Percentiles rank a stretch among this genome's conserved stretches.
phyloP scores from a whole-genome alignment of 2,113 vertebrate species.

The Murina feae region DNA sequence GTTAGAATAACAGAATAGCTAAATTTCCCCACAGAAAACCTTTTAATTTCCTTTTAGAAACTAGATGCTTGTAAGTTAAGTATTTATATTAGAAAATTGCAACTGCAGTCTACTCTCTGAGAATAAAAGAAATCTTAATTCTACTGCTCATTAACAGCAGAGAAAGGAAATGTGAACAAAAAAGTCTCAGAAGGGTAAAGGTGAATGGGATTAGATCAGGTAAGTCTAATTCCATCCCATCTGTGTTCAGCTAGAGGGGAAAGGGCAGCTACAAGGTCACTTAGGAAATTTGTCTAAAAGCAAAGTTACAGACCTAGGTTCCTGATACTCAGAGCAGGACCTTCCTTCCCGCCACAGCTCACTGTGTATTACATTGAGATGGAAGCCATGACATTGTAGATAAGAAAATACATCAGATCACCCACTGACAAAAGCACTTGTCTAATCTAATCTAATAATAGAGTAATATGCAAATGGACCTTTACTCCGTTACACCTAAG shows the following conservation, averaged over 20 bases:
- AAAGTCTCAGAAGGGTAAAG: not conserved
- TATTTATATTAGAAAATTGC: constrained; percentile 15
- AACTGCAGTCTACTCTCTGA: not conserved
- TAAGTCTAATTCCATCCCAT: not conserved
- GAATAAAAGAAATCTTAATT: constrained; percentile 15
- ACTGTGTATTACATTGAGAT: not conserved
- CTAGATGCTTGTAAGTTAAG: not conserved
- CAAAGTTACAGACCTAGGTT: not conserved
- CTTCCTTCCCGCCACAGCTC: not conserved
- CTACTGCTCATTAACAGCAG: not conserved
- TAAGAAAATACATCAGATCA: not conserved
- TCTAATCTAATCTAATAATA: too few relatives aligned
- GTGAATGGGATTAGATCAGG: not conserved
- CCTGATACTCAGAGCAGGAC: not conserved
- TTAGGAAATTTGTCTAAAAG: not conserved
- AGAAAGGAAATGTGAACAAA: not conserved
- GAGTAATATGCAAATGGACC: too few relatives aligned
- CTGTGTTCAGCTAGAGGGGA: not conserved
- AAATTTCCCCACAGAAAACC: not conserved
- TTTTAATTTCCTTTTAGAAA: not conserved
- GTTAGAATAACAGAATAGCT: not conserved
- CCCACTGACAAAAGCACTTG: not conserved
- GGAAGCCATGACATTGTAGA: not conserved
- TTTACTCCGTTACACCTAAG: too few relatives aligned
- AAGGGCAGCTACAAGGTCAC: not conserved